Base-by-base conservation (phyloP, 92 coral and sea anemone species). In the Porites rus region DNA sequence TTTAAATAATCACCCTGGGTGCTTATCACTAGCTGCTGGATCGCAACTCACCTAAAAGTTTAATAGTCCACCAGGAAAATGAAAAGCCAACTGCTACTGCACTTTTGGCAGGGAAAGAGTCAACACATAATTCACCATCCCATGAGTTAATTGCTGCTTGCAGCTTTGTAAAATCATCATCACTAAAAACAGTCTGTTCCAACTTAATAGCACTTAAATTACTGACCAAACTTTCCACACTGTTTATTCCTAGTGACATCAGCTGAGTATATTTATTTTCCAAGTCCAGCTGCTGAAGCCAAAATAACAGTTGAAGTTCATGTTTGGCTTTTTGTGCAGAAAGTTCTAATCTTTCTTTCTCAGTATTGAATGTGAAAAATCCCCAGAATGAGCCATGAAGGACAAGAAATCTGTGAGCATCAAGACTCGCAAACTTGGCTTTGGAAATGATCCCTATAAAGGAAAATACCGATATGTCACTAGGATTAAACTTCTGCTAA, bases 391-490 rank as follows among this genome's bases (percentile, higher is more conserved):
- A 91, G 7, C 85, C 86, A 52, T 94, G 89, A 43, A 77, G 86
- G 51, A 79, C 69, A 20, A 94, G 74, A 75, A 94, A 94, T 75
- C 61, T 90, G 28, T 77, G 50, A 50, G 85, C 79, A 73, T 92
- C 90, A 86, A 94, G 88, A 24, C 81, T 66, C 13, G 94, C 94
- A 90, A 94, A 94, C 46, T 61, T 89, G 25, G 82, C 77, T 65
- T 79, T 86, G 51, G 93, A 77, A 63, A 38, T 76, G 51, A 94
- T 72, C 67, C 95, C 98, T 94, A 18, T 0, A 74, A 79, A 38
- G 46, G 2, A 75, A 72, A 56, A 12, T 28, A 54, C n/a, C 1
- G 17, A 19, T 24, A 69, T 5, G 16, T 38, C 4, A 31, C 10
- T 31, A 8, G n/a, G 8, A 70, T 6, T 2, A 11, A 22, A 11